Percentiles rank a stretch among this genome's conserved stretches.
phyloP scores from a whole-genome alignment of 2,797 vertebrate genomes.

The Antrozous pallidus region DNA sequence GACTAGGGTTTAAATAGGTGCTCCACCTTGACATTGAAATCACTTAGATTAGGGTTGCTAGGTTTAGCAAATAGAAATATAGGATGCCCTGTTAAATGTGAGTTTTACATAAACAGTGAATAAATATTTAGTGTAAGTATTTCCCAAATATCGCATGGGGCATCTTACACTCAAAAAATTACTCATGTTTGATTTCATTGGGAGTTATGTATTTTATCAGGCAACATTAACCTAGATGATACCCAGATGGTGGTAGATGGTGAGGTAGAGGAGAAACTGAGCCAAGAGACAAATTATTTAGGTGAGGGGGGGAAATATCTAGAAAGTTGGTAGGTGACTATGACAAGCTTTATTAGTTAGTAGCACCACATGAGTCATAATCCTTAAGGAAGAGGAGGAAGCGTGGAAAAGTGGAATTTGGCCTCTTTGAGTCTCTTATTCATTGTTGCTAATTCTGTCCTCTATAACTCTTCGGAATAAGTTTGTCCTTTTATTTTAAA shows the following conservation, averaged over 20 bases:
- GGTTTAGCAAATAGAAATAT: not conserved
- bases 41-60: not conserved
- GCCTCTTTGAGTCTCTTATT: not conserved
- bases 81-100: not conserved
- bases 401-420: constrained; percentile 6
- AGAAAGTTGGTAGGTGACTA: constrained; percentile 19
- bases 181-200: not conserved
- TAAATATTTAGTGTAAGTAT: not conserved
- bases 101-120: constrained; percentile 13
- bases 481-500: constrained; percentile 33
- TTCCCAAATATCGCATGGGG: not conserved
- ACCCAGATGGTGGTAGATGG: not conserved
- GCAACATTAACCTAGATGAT: not conserved
- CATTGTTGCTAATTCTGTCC: constrained; percentile 9
- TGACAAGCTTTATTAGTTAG: not conserved
- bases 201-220: not conserved
- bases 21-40: not conserved
- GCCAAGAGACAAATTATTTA: not conserved
- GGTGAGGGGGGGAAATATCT: not conserved
- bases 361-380: constrained; percentile 22
- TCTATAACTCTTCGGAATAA: not conserved
- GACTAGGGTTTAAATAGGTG: not conserved
- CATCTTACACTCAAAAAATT: not conserved
- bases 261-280: constrained; percentile 8
- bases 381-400: not conserved